Evolutionary conservation across 1,140 invertebrate genomes (phyloP).

Genomic region (Drosophila baimaii): DNA sequence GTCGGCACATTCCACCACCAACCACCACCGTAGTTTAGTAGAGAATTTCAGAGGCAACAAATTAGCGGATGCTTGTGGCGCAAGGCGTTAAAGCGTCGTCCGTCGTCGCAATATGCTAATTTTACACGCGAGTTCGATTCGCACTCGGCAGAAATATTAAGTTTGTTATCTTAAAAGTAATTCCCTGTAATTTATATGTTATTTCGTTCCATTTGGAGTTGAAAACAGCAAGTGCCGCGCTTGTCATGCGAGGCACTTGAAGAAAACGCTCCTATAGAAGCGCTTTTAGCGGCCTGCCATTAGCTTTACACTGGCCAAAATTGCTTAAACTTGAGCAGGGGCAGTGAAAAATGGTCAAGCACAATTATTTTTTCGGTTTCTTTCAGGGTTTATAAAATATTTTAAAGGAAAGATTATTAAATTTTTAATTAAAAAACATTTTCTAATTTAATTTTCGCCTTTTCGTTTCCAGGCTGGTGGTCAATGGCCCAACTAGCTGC

Average conservation of each 20-base stretch:
- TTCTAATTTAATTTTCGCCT: neutral
- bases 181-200: neutral
- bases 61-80: conserved; percentile 2
- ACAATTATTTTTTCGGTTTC: conserved; percentile 3
- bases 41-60: neutral
- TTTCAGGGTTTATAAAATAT: neutral
- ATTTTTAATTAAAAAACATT: too few relatives aligned
- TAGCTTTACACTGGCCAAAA: conserved; percentile 57
- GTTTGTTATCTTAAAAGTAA: conserved; percentile 3
- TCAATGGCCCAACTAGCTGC: conserved; percentile 94
- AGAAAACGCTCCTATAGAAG: conserved; percentile 70
- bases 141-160: neutral
- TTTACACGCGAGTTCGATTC: conserved; percentile 7
- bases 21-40: conserved; percentile 20
- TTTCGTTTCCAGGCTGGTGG: conserved; percentile 89
- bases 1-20: conserved; percentile 57
- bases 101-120: neutral
- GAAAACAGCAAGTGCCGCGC: conserved; percentile 69
- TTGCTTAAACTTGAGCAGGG: neutral
- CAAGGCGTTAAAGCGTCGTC: conserved; percentile 5
- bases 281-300: conserved; percentile 15
- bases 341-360: conserved; percentile 40
- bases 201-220: conserved; percentile 36
- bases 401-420: neutral
- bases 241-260: conserved; percentile 51